Conservation (phyloP, 92 coral and sea anemone species). For the Ricordea florida region DNA sequence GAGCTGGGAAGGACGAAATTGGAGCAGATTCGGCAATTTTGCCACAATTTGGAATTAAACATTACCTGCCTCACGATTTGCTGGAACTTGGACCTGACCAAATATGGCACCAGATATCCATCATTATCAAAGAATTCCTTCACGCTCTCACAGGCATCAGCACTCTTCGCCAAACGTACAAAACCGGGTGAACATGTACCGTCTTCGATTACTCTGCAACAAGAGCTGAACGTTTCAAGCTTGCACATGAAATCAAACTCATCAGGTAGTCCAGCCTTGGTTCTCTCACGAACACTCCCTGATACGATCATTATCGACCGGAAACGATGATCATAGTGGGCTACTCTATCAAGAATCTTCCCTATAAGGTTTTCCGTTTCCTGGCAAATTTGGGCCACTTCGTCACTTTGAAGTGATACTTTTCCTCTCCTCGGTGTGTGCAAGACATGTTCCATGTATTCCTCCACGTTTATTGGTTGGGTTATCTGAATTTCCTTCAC, state of each 20-base stretch:
- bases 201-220: constrained; percentile 13
- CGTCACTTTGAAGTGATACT: constrained; percentile 26
- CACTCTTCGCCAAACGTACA: constrained; percentile 27
- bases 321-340: constrained; percentile 31
- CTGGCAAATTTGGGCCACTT: constrained; percentile 23
- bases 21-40: constrained; percentile 41
- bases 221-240: constrained; percentile 28
- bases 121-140: constrained; percentile 28
- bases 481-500: constrained; percentile 15
- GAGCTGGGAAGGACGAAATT: constrained; percentile 41
- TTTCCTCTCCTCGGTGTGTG: constrained; percentile 51
- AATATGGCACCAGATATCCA: constrained; percentile 26
- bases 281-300: constrained; percentile 54
- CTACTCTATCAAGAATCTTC: constrained; percentile 33
- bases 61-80: constrained; percentile 13
- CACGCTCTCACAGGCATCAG: background rate
- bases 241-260: constrained; percentile 59
- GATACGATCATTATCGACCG: constrained; percentile 33
- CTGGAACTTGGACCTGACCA: constrained; percentile 28
- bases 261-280: constrained; percentile 52
- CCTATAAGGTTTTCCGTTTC: constrained; percentile 41
- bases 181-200: constrained; percentile 49
- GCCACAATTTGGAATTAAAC: constrained; percentile 44
- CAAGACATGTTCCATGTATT: constrained; percentile 37
- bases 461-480: constrained; percentile 14